Percentiles rank a stretch among this genome's conserved stretches.
Conservation (phyloP, 2,797 vertebrate genomes). For the Tokudaia muenninki region DNA sequence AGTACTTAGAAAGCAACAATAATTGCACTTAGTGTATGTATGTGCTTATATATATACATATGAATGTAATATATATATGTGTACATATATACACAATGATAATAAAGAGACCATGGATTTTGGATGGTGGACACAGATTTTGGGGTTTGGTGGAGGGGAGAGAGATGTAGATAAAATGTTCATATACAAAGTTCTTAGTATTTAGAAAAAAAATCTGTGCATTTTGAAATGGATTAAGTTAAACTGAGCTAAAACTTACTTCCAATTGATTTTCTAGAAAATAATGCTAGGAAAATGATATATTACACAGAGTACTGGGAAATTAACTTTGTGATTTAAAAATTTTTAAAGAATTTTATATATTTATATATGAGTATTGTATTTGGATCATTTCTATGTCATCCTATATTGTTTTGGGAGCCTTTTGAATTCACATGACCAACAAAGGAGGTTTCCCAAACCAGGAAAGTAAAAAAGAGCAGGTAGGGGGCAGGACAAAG, state of each 20-base stretch:
- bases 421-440: background rate
- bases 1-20: background rate
- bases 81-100: background rate
- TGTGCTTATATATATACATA: too few species aligned
- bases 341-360: background rate
- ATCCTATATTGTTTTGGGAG: background rate
- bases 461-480: background rate
- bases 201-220: background rate
- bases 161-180: background rate
- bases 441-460: background rate
- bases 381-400: background rate
- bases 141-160: too few species aligned
- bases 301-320: conserved; percentile 8
- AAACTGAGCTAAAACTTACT: conserved; percentile 50
- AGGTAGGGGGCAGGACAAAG: background rate
- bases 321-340: conserved; percentile 34
- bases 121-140: too few species aligned
- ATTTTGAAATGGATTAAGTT: conserved; percentile 60
- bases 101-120: background rate
- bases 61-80: too few species aligned
- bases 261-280: conserved; percentile 61
- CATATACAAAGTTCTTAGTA: background rate
- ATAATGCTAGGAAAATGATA: conserved; percentile 43
- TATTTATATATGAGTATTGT: background rate
- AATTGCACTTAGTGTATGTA: background rate